These are phyloP conservation scores for Athalia cordata DNA, from an alignment of 2,888 invertebrate genomes.

Conservation along the genomic window DNA sequence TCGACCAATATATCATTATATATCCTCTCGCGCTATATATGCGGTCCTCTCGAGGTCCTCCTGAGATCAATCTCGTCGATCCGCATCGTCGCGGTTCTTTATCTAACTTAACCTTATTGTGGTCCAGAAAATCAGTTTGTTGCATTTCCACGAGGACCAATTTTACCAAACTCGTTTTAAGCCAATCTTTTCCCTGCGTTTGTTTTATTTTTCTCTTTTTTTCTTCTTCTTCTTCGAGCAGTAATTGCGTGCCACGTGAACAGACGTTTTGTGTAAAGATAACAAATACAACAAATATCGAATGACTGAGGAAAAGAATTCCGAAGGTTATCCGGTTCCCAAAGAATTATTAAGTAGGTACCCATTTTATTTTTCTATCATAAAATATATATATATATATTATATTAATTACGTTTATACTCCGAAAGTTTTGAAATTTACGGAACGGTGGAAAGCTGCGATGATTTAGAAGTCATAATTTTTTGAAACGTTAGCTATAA, in stretches of 20 bases:
- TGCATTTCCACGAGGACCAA: conserved; percentile 9
- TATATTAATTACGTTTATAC: conserved; percentile 32
- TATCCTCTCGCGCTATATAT: neutral
- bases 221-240: no score
- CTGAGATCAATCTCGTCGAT: neutral
- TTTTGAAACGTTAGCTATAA: conserved; percentile 18
- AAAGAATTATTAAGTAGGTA: no score
- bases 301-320: no score
- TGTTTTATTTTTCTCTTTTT: neutral
- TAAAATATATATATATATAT: neutral
- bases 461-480: conserved; percentile 41
- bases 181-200: neutral
- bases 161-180: neutral
- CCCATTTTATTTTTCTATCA: neutral
- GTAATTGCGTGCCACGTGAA: no score
- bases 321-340: no score
- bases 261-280: no score
- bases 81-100: neutral
- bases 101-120: no score
- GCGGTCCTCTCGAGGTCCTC: neutral
- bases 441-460: conserved; percentile 16
- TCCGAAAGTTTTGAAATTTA: conserved; percentile 25
- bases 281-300: no score
- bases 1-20: conserved; percentile 16
- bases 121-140: neutral